These are phyloP conservation scores for Delphinapterus leucas DNA, from an alignment of 2,113 vertebrate species.

Conservation along the genomic window DNA sequence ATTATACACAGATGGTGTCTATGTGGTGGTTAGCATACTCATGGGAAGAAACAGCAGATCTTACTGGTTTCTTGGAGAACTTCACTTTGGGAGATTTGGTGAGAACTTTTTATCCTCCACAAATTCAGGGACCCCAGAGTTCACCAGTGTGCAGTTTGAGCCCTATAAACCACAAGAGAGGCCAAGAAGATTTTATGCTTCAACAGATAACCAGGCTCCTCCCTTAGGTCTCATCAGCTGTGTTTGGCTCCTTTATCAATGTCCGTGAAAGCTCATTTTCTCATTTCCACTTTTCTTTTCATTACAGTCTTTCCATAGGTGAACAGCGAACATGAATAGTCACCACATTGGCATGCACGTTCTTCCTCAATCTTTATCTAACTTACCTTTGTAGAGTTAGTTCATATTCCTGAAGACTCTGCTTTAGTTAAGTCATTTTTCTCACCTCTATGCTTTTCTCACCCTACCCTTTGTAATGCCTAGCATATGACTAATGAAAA, in stretches of 20 bases:
- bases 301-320: background rate
- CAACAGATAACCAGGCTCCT: background rate
- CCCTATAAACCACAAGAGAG: background rate
- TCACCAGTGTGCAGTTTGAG: background rate
- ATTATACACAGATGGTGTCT: conserved; percentile 60
- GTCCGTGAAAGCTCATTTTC: background rate
- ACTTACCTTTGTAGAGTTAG: conserved; percentile 9
- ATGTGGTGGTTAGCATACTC: background rate
- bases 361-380: background rate
- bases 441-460: background rate
- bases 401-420: background rate
- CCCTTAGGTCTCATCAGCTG: background rate
- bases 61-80: conserved; percentile 28
- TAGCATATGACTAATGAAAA: background rate
- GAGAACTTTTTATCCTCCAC: background rate
- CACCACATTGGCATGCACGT: background rate
- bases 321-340: background rate
- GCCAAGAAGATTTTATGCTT: background rate
- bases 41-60: conserved; percentile 31
- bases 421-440: background rate
- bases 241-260: background rate
- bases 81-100: conserved; percentile 27
- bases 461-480: background rate
- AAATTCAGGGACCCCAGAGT: background rate
- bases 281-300: background rate